These are phyloP conservation scores for Gnathonemus longibarbis DNA, from an alignment of 2,113 vertebrate species.

Conservation along the genomic window DNA sequence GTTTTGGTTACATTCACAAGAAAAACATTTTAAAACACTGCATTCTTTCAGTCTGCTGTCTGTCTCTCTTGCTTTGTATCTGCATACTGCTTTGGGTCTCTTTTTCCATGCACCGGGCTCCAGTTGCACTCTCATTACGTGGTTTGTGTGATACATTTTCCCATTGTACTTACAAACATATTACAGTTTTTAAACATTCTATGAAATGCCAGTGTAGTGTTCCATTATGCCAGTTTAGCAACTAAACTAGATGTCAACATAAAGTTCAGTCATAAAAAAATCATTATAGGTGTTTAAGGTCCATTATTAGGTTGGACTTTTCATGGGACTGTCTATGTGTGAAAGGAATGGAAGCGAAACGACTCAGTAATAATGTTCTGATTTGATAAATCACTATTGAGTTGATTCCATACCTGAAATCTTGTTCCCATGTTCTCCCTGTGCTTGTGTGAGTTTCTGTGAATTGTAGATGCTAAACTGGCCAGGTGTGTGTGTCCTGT, in stretches of 20 bases:
- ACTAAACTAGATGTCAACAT: neutral
- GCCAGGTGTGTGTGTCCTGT: neutral
- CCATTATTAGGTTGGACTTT: neutral
- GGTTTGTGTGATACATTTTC: neutral
- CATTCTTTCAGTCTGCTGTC: neutral
- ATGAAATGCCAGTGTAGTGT: neutral
- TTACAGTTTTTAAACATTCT: neutral
- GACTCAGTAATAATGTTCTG: neutral
- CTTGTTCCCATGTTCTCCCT: neutral
- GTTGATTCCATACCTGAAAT: neutral
- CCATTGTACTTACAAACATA: neutral
- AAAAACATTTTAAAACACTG: neutral
- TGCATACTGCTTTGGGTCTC: neutral
- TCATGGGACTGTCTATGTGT: neutral
- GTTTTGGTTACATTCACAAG: neutral
- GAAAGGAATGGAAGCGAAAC: neutral
- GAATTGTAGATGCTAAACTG: neutral
- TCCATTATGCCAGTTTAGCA: neutral
- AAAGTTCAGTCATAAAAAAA: neutral
- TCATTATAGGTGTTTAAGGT: neutral
- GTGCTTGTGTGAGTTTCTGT: neutral
- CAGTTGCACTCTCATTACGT: neutral
- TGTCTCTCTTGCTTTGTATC: neutral
- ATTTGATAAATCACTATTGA: neutral
- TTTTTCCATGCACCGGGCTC: neutral